A percentile compares a stretch with the other conserved stretches of the same genome.
phyloP scores from a whole-genome alignment of 2,888 invertebrate species.

The Napeogenes sylphis region DNA sequence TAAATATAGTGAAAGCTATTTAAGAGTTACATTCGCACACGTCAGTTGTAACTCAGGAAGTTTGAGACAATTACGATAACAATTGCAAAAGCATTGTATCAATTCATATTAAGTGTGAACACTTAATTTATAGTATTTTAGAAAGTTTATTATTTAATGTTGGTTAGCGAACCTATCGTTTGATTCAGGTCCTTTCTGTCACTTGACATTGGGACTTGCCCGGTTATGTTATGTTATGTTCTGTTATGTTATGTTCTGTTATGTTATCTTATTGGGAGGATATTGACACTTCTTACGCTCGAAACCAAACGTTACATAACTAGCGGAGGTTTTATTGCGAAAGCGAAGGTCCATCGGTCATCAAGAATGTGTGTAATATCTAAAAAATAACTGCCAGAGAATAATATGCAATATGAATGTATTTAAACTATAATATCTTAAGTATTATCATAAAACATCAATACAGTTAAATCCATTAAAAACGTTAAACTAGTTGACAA shows the following conservation, averaged over 20 bases:
- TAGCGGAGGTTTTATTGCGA: not conserved
- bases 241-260: too few relatives aligned
- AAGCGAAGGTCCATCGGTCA: slow-evolving; percentile 6
- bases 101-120: slow-evolving; percentile 14
- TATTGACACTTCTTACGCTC: slow-evolving; percentile 48
- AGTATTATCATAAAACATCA: too few relatives aligned
- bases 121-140: slow-evolving; percentile 24
- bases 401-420: too few relatives aligned
- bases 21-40: slow-evolving; percentile 38
- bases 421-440: too few relatives aligned
- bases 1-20: slow-evolving; percentile 63
- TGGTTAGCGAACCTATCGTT: not conserved
- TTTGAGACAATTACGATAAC: slow-evolving; percentile 17
- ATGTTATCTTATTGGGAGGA: slow-evolving; percentile 45
- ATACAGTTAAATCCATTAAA: not conserved
- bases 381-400: not conserved
- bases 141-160: slow-evolving; percentile 31
- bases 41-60: slow-evolving; percentile 27
- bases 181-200: slow-evolving; percentile 57
- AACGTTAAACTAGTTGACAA: slow-evolving; percentile 6
- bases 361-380: not conserved
- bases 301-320: slow-evolving; percentile 12
- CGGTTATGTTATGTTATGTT: too few relatives aligned
- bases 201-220: slow-evolving; percentile 71
- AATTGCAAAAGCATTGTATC: slow-evolving; percentile 26